Evolutionary conservation across 2,113 vertebrate genomes (phyloP), one percentile per base, ranked within the genome.

Genomic region (Channa argus): DNA sequence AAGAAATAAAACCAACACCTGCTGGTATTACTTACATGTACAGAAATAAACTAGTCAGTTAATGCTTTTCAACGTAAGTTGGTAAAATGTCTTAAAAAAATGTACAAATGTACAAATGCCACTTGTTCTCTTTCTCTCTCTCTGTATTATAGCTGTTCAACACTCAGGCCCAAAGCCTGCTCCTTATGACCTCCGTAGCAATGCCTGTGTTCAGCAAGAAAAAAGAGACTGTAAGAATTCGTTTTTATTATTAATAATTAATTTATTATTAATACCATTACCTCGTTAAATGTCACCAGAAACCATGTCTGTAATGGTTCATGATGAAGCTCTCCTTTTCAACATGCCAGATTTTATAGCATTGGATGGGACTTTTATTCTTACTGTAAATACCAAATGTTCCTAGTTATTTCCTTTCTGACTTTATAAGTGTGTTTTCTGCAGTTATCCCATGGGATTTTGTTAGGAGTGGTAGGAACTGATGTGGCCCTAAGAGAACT

Each of bases 131-230:
- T 24, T 24, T 24, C 24, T 24, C 24, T 24, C 24, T 24, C 24
- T 24, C 24, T 24, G 24, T 24, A 24, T 74, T 55, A 53, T 91
- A 97, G 97, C 94, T 98, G 61, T 96, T 96, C 75, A 93, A 95
- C 66, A 95, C 94, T 0, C 95, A 96, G 77, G 94, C 97, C 3
- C 95, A 97, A 86, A 98, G 95, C 80, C 88, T 96, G 71, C 88
- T 95, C 69, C 94, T 99, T 11, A 97, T 99, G 95, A 99, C 97
- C 10, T 98, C 98, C 0, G 97, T 99, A 67, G 97, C 97, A 82
- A 98, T 98, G 97, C 97, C 98, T 0, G 98, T 99, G 77, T 99
- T 99, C 93, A 99, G 98, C 92, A 98, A 96, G 89, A 99, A 99
- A 91, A 95, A 97, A 0, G 97, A 98, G 88, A 99, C 97, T 1